Evolutionary conservation across 2,113 vertebrate species (phyloP).

Genomic region (Picathartes gymnocephalus): DNA sequence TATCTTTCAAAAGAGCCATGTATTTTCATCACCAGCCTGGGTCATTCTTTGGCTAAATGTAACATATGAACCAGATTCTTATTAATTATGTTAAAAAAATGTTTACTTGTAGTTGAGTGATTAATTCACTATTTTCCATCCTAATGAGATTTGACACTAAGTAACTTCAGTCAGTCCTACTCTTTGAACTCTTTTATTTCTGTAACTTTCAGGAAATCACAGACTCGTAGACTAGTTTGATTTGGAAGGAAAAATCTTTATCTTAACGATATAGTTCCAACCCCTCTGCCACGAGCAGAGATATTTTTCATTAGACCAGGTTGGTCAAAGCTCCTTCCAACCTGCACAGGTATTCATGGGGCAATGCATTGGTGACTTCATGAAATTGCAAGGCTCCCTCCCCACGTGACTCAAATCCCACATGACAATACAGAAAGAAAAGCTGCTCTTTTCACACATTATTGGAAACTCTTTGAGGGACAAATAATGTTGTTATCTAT

Average conservation of each 20-base stretch:
- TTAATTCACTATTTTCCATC: background rate
- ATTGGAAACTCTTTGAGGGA: background rate
- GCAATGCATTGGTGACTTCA: background rate
- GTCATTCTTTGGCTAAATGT: background rate
- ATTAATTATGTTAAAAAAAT: background rate
- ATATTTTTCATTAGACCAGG: background rate
- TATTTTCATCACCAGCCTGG: background rate
- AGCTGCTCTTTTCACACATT: background rate
- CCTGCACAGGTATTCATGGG: background rate
- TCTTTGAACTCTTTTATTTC: background rate
- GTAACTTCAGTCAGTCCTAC: background rate
- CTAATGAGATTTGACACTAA: background rate
- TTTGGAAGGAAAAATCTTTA: background rate
- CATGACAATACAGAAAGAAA: background rate
- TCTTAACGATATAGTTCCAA: background rate
- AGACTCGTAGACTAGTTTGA: background rate
- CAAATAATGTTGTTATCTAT: background rate
- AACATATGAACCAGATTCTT: background rate
- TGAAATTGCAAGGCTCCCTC: background rate
- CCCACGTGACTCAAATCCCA: background rate
- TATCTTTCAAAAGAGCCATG: background rate
- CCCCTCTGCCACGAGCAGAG: rapidly evolving
- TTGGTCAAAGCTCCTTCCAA: background rate
- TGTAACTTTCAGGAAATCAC: background rate
- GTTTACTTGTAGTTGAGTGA: background rate